phyloP scores from a whole-genome alignment of 35 echinoderm and acorn worm species.

The Ophiothrix spiculata region DNA sequence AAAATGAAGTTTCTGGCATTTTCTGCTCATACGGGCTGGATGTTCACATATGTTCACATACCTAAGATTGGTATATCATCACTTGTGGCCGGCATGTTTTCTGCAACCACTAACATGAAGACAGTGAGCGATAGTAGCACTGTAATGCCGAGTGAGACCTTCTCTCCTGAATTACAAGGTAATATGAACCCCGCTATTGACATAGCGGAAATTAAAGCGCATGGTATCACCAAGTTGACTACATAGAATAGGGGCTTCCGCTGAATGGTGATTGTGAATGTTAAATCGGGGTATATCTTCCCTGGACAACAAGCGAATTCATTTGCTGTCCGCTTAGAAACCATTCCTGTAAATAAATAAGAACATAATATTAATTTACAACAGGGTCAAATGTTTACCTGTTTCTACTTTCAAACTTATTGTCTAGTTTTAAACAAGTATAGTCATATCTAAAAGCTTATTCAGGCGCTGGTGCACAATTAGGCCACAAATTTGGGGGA shows the following conservation, averaged over 20 bases:
- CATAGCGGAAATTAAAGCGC: constrained; percentile 91
- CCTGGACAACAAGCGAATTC: constrained; percentile 70
- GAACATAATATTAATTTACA: too few species aligned
- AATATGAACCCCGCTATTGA: constrained; percentile 88
- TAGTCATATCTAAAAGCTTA: too few species aligned
- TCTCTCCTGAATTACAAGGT: constrained; percentile 96
- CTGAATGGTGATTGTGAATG: constrained; percentile 66
- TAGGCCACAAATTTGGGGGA: too few species aligned
- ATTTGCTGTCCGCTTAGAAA: constrained; percentile 14
- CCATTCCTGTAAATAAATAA: constrained; percentile 36
- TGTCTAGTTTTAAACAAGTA: too few species aligned
- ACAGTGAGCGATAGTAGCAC: constrained; percentile 93
- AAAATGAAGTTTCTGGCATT: too few species aligned
- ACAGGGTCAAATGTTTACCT: too few species aligned
- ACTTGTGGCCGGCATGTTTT: constrained; percentile 94
- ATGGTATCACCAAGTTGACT: constrained; percentile 88
- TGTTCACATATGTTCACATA: too few species aligned
- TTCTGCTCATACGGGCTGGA: too few species aligned
- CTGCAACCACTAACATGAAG: constrained; percentile 93
- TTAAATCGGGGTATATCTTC: constrained; percentile 84
- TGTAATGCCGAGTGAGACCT: constrained; percentile 95
- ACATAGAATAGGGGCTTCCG: constrained; percentile 94
- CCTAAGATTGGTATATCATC: constrained; percentile 82
- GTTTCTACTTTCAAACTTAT: too few species aligned
- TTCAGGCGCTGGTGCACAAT: too few species aligned